phyloP scores from a whole-genome alignment of 2,888 invertebrate species.

The Cremastinae sp. region DNA sequence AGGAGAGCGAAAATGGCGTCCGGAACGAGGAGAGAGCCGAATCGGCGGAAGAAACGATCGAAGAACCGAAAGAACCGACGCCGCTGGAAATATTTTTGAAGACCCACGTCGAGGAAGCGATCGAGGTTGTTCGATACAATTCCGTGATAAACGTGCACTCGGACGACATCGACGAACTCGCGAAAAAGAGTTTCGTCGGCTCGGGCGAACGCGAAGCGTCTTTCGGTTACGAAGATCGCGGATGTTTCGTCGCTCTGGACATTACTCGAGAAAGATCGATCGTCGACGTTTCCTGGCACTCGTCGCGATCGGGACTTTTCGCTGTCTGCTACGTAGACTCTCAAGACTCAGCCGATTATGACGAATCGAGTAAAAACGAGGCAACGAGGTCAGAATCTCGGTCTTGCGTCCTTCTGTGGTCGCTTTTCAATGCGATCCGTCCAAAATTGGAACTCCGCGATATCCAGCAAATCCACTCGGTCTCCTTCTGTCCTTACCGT shows the following conservation, averaged over 20 bases:
- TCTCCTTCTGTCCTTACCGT: slow-evolving; percentile 76
- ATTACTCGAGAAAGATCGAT: slow-evolving; percentile 69
- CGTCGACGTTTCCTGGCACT: slow-evolving; percentile 75
- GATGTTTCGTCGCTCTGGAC: slow-evolving; percentile 70
- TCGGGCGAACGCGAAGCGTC: neutral
- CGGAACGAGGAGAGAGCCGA: slow-evolving; percentile 25
- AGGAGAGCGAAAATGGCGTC: slow-evolving; percentile 18
- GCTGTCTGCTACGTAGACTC: slow-evolving; percentile 68
- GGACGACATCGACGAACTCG: slow-evolving; percentile 69
- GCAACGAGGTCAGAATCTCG: slow-evolving; percentile 1
- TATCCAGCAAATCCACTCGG: slow-evolving; percentile 70
- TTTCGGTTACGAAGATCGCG: slow-evolving; percentile 67
- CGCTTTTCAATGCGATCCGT: slow-evolving; percentile 65
- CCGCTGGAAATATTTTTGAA: slow-evolving; percentile 66
- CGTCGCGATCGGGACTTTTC: slow-evolving; percentile 65
- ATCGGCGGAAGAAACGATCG: slow-evolving; percentile 20
- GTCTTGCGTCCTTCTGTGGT: slow-evolving; percentile 70
- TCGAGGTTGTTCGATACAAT: slow-evolving; percentile 71
- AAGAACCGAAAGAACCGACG: slow-evolving; percentile 27
- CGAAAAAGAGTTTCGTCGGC: neutral
- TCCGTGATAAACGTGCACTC: slow-evolving; percentile 72
- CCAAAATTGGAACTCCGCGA: slow-evolving; percentile 72
- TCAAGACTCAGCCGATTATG: neutral
- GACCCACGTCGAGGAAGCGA: slow-evolving; percentile 61
- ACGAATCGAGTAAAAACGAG: slow-evolving; percentile 8